Evolutionary conservation across 1,140 invertebrate genomes (phyloP), one percentile per base, ranked within the genome.

Genomic region (Drosophila ananassae): DNA sequence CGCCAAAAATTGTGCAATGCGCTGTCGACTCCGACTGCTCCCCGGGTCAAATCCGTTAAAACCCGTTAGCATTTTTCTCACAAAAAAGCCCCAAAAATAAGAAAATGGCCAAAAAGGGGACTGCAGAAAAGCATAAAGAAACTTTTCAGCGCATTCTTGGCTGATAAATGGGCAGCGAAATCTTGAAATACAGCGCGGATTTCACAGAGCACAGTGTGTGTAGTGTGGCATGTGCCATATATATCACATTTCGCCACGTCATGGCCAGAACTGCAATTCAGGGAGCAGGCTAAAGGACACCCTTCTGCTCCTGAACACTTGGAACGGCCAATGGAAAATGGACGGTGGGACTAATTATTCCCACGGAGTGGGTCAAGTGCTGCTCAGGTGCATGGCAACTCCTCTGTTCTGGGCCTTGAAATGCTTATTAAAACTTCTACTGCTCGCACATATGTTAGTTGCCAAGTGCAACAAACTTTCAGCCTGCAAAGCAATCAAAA

Each of bases 141-240:
- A 84, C 85, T 77, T 84, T 84, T 84, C 81, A 85, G 83, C 77
- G 68, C 77, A 61, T 80, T 85, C 81, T 73, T 60, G 73, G 73
- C 72, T 84, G 81, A 84, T 84, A 84, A 84, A 84, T 84, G 81
- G 77, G 30, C 80, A 69, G 44, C 52, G 32, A 78, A 76, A 84
- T 84, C 80, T 53, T 51, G 55, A 79, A 77, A 79, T 69, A 73
- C 76, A 79, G 80, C 67, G 52, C 44, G 63, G 77, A 79, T 84
- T 83, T 75, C 24, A 24, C 5, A 32, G 52, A 12, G 34, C 37
- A 37, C 34, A 48, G 37, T 22, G 44, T 47, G 60, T 46, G 59
- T 39, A 34, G 21, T 30, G 39, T 37, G 17, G 17, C 44, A 44
- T 47, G 44, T 47, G 21, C 44, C 44, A 74, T 64, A 75, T 66